Conservation (phyloP, 2,888 invertebrate genomes). For the Machimus atricapillus region DNA sequence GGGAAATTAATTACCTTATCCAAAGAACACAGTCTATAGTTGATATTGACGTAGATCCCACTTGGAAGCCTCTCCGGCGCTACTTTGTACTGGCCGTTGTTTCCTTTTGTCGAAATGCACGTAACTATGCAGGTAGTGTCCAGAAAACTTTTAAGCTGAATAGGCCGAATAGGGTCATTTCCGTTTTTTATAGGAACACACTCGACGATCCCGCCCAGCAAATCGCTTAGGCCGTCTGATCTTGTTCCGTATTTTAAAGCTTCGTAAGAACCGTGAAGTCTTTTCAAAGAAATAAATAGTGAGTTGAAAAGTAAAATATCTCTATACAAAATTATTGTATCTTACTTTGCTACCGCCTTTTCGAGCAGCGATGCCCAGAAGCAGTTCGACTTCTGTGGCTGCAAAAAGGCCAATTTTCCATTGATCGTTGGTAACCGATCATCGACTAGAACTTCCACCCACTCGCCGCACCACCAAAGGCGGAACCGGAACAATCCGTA, state of each 20-base stretch:
- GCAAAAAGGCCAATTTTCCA: slow-evolving; percentile 84
- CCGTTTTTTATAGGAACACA: slow-evolving; percentile 77
- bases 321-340: neutral
- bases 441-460: slow-evolving; percentile 89
- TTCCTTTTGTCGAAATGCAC: slow-evolving; percentile 65
- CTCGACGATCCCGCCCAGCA: slow-evolving; percentile 90
- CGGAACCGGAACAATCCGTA: slow-evolving; percentile 88
- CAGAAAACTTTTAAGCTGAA: slow-evolving; percentile 72
- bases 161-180: slow-evolving; percentile 69
- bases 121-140: slow-evolving; percentile 87
- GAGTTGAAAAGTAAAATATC: neutral
- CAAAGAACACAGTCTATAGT: slow-evolving; percentile 77
- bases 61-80: slow-evolving; percentile 69
- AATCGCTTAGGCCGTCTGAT: slow-evolving; percentile 84
- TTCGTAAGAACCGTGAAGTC: slow-evolving; percentile 91
- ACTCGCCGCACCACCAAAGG: slow-evolving; percentile 93
- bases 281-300: slow-evolving; percentile 56
- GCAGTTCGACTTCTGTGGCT: slow-evolving; percentile 79
- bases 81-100: slow-evolving; percentile 64
- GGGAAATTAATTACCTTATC: slow-evolving; percentile 67
- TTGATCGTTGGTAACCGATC: slow-evolving; percentile 89
- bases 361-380: slow-evolving; percentile 90
- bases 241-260: slow-evolving; percentile 91
- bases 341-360: slow-evolving; percentile 92
- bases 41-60: slow-evolving; percentile 78